Evolutionary conservation across 2,113 vertebrate species (phyloP).

Genomic region (Pseudopipra pipra): DNA sequence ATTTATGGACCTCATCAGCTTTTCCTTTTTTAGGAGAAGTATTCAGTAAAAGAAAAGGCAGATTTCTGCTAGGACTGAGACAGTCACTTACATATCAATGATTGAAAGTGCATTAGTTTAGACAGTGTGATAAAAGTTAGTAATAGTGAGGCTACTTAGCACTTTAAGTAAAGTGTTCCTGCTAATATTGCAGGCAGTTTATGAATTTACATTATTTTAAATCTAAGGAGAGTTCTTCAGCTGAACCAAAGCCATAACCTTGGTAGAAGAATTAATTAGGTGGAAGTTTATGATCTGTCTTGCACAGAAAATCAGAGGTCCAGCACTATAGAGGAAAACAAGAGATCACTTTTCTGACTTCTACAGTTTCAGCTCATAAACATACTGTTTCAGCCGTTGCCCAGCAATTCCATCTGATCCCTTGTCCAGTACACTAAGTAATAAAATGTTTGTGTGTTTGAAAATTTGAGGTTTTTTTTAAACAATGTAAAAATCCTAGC

Average conservation of each 20-base stretch:
- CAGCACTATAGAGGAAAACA: background rate
- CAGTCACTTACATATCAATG: fast-evolving
- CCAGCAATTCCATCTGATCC: background rate
- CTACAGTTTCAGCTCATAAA: background rate
- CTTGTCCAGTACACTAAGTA: background rate
- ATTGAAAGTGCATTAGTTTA: background rate
- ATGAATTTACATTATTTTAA: background rate
- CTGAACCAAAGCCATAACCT: background rate
- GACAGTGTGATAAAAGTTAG: background rate
- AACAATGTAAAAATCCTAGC: background rate
- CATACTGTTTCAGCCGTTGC: background rate
- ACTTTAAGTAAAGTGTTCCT: background rate
- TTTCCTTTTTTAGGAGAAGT: background rate
- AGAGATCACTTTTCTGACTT: background rate
- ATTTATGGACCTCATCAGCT: background rate
- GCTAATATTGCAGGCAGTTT: background rate
- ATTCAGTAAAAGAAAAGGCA: background rate
- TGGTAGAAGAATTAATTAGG: background rate
- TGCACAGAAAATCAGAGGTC: background rate
- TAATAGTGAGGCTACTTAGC: background rate
- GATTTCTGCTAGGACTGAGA: background rate
- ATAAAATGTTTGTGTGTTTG: background rate
- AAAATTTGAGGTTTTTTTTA: background rate
- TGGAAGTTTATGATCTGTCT: background rate
- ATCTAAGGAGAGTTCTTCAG: background rate